Percentiles rank a stretch among this genome's conserved stretches.
phyloP scores from a whole-genome alignment of 2,797 vertebrate species.

The Rhinophrynus dorsalis region DNA sequence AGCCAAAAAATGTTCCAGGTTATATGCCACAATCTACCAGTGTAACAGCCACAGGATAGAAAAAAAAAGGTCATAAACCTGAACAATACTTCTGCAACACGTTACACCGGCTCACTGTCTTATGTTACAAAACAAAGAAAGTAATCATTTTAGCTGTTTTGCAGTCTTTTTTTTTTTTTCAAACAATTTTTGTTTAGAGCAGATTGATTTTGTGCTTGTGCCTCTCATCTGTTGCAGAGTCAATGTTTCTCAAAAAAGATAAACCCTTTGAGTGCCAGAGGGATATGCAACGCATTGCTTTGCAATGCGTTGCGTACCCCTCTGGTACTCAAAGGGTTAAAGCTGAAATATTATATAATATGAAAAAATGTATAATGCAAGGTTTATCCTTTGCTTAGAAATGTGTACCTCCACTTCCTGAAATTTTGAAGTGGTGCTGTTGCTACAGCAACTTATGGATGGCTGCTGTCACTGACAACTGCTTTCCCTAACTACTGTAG shows the following conservation, averaged over 20 bases:
- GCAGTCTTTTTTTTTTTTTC: slow-evolving; percentile 2
- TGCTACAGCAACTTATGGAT: too few species aligned
- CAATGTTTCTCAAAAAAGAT: not conserved
- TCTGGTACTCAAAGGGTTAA: too few species aligned
- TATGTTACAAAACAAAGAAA: slow-evolving; percentile 31
- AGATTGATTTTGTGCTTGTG: slow-evolving; percentile 41
- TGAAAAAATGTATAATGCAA: too few species aligned
- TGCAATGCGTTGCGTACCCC: not conserved
- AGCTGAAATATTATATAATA: too few species aligned
- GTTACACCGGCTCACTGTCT: slow-evolving; percentile 39
- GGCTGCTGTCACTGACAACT: too few species aligned
- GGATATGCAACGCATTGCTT: too few species aligned
- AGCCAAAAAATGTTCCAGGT: slow-evolving; percentile 40
- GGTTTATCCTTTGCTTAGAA: too few species aligned
- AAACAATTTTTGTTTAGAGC: slow-evolving; percentile 15
- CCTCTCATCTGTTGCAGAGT: slow-evolving; percentile 32
- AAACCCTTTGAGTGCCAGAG: too few species aligned
- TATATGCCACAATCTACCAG: slow-evolving; percentile 34
- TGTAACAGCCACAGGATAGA: slow-evolving; percentile 44
- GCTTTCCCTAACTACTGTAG: too few species aligned
- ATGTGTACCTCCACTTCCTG: too few species aligned
- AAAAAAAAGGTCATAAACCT: slow-evolving; percentile 20
- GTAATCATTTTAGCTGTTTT: not conserved
- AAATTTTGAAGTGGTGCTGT: too few species aligned
- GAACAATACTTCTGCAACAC: slow-evolving; percentile 41